A percentile compares a stretch with the other conserved stretches of the same genome.
Conservation (phyloP, 2,888 invertebrate species). For the Poecilobothrus nobilitatus region DNA sequence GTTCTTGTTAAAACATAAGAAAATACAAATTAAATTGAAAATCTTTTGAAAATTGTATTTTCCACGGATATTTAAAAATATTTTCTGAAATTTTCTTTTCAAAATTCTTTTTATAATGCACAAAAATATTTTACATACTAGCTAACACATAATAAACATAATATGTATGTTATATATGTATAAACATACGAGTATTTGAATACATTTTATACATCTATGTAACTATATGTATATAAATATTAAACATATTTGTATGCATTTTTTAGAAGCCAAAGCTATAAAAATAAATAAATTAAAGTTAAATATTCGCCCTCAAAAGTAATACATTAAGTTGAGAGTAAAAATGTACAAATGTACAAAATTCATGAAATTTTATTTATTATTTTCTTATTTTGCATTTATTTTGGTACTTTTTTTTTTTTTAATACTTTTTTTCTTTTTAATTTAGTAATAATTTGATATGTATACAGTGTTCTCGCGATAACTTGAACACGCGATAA, state of each 20-base stretch:
- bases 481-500: too few relatives aligned
- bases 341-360: background rate
- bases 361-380: background rate
- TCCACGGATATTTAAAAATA: constrained; percentile 6
- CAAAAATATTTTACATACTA: too few relatives aligned
- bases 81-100: background rate
- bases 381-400: too few relatives aligned
- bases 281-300: background rate
- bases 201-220: background rate
- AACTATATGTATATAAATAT: too few relatives aligned
- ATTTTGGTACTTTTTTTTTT: too few relatives aligned
- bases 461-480: too few relatives aligned
- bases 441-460: too few relatives aligned
- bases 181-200: background rate
- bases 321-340: background rate
- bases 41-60: background rate
- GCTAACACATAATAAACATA: too few relatives aligned
- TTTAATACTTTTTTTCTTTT: too few relatives aligned
- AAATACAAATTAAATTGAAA: background rate
- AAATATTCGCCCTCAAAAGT: constrained; percentile 1
- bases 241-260: too few relatives aligned
- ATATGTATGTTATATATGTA: too few relatives aligned
- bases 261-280: background rate
- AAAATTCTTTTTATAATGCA: background rate
- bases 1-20: too few relatives aligned